Evolutionary conservation across 1,140 invertebrate species (phyloP).

Genomic region (Drosophila ogumai): DNA sequence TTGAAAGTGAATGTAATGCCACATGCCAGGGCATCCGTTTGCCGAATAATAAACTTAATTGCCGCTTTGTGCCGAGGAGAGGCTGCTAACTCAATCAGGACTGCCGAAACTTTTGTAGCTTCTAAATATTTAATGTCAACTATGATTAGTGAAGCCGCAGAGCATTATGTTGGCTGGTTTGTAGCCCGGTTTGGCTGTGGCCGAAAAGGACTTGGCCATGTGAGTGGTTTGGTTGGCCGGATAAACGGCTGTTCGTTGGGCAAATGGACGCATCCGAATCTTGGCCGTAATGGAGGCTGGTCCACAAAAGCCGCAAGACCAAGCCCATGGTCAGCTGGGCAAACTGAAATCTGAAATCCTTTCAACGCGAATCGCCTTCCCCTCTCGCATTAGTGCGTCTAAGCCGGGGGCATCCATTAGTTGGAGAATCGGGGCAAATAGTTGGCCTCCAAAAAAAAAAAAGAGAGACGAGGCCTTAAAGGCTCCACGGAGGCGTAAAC

Average conservation of each 20-base stretch:
- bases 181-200: conserved; percentile 9
- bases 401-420: conserved; percentile 30
- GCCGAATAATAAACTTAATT: conserved; percentile 30
- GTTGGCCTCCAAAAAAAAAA: conserved; percentile 41
- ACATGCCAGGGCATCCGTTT: conserved; percentile 8
- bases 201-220: conserved; percentile 14
- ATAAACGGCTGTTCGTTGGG: conserved; percentile 40
- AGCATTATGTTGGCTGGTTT: conserved; percentile 26
- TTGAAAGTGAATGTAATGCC: background rate
- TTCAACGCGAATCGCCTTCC: conserved; percentile 68
- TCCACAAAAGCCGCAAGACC: conserved; percentile 22
- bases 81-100: conserved; percentile 61
- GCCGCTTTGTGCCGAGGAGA: conserved; percentile 18
- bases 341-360: conserved; percentile 74
- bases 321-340: conserved; percentile 50
- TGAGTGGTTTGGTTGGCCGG: conserved; percentile 30
- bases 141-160: conserved; percentile 49
- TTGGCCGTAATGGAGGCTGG: conserved; percentile 9
- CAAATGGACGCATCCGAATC: conserved; percentile 48
- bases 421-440: conserved; percentile 37
- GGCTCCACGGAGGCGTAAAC: conserved; percentile 59
- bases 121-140: conserved; percentile 70
- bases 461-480: conserved; percentile 11
- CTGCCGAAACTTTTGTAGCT: conserved; percentile 26
- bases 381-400: conserved; percentile 51